Conservation (phyloP, 2,888 invertebrate species). For the Neuroscelio doddi region DNA sequence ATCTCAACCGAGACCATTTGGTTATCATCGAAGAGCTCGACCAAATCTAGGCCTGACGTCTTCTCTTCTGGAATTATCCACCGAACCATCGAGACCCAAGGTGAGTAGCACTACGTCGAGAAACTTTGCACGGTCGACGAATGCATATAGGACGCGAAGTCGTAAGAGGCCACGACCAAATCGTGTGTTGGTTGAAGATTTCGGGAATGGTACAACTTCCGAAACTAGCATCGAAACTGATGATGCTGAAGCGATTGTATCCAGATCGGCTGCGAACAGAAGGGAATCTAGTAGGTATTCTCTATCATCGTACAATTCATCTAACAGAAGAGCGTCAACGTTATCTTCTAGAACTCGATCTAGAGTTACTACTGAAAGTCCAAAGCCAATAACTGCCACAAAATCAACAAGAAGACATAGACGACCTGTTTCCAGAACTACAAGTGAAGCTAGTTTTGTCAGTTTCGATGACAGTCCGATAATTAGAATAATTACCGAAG, state of each 20-base stretch:
- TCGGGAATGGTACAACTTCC: conserved; percentile 19
- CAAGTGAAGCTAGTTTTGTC: conserved; percentile 32
- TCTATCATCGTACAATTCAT: conserved; percentile 6
- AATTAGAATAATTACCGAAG: conserved; percentile 50
- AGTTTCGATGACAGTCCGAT: conserved; percentile 52
- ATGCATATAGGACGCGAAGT: conserved; percentile 56
- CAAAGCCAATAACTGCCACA: conserved; percentile 7
- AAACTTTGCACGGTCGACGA: conserved; percentile 66
- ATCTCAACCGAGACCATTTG: conserved; percentile 75
- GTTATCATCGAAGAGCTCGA: conserved; percentile 73
- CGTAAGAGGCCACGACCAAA: conserved; percentile 55
- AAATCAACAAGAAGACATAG: conserved; percentile 38
- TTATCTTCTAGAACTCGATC: conserved; percentile 19
- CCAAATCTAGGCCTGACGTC: conserved; percentile 61
- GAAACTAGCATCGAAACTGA: conserved; percentile 6
- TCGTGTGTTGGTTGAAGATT: conserved; percentile 39
- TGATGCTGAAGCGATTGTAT: conserved; percentile 44
- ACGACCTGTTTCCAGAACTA: conserved; percentile 40
- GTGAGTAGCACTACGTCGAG: conserved; percentile 69
- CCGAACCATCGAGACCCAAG: conserved; percentile 62
- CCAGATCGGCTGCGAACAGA: conserved; percentile 35
- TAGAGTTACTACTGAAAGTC: conserved; percentile 18
- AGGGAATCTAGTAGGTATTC: conserved; percentile 50
- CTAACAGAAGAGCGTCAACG: conserved; percentile 29
- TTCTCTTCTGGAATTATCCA: conserved; percentile 52